phyloP scores from a whole-genome alignment of 1,140 invertebrate species.

The Caerostris darwini region DNA sequence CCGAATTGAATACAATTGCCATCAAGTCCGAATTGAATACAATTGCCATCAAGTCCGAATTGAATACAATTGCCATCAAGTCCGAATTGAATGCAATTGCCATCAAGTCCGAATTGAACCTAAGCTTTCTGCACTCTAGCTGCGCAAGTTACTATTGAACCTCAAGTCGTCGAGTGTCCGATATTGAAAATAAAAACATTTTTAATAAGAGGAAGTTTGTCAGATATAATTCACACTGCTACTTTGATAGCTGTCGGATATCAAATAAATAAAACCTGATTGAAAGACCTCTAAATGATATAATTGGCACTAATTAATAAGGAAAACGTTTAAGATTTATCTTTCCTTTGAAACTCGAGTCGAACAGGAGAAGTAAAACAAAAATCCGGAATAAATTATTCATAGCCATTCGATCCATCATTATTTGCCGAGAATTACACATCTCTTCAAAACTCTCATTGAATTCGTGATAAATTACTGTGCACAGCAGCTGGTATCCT shows the following conservation, averaged over 20 bases:
- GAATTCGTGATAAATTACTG: constrained; percentile 1
- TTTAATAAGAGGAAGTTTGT: no score
- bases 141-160: no score
- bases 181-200: no score
- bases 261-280: neutral
- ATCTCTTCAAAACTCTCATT: neutral
- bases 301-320: constrained; percentile 19
- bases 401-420: constrained; percentile 38
- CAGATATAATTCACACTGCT: neutral
- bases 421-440: constrained; percentile 31
- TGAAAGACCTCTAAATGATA: neutral
- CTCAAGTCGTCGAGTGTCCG: no score
- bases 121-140: no score
- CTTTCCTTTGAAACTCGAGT: neutral
- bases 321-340: neutral
- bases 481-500: neutral
- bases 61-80: no score
- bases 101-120: no score
- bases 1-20: no score
- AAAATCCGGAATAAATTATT: constrained; percentile 7
- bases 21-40: no score
- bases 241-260: neutral
- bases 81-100: no score
- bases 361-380: neutral
- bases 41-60: no score